These are phyloP conservation scores for Vanessa atalanta DNA, from an alignment of 1,140 invertebrate genomes.

Conservation along the genomic window DNA sequence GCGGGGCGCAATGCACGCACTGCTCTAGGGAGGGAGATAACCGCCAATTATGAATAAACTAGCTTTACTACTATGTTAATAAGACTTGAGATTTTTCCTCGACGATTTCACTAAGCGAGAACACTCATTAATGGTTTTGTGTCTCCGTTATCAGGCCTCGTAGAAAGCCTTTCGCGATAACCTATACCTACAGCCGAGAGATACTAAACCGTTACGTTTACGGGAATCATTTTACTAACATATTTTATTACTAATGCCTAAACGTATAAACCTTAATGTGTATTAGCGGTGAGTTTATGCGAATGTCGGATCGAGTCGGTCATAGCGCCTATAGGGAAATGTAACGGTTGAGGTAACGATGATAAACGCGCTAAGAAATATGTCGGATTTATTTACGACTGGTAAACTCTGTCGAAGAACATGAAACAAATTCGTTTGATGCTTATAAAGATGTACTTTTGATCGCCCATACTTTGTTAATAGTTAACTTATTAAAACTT, in stretches of 20 bases:
- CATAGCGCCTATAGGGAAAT: slow-evolving; percentile 36
- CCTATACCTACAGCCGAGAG: slow-evolving; percentile 38
- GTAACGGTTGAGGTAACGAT: slow-evolving; percentile 44
- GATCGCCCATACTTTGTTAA: slow-evolving; percentile 1
- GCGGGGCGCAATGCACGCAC: slow-evolving; percentile 52
- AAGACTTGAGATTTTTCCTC: slow-evolving; percentile 76
- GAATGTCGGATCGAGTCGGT: slow-evolving; percentile 21
- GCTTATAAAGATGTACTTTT: not conserved
- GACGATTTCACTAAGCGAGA: slow-evolving; percentile 70
- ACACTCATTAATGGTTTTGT: slow-evolving; percentile 75
- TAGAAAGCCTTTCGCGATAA: slow-evolving; percentile 65
- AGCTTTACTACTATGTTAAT: slow-evolving; percentile 78
- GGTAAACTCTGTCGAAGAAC: slow-evolving; percentile 17
- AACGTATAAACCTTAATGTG: slow-evolving; percentile 23
- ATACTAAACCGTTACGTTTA: slow-evolving; percentile 34
- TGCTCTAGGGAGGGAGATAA: slow-evolving; percentile 62
- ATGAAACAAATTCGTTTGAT: slow-evolving; percentile 3
- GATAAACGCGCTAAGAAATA: slow-evolving; percentile 41
- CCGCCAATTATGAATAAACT: slow-evolving; percentile 77
- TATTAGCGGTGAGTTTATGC: slow-evolving; percentile 35
- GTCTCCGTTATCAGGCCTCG: slow-evolving; percentile 62
- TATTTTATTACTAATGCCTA: slow-evolving; percentile 24
- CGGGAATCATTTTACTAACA: slow-evolving; percentile 31
- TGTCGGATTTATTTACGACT: slow-evolving; percentile 40
- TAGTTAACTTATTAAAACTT: slow-evolving; percentile 15